phyloP scores from a whole-genome alignment of 2,113 vertebrate species.

The Hystrix cristata region DNA sequence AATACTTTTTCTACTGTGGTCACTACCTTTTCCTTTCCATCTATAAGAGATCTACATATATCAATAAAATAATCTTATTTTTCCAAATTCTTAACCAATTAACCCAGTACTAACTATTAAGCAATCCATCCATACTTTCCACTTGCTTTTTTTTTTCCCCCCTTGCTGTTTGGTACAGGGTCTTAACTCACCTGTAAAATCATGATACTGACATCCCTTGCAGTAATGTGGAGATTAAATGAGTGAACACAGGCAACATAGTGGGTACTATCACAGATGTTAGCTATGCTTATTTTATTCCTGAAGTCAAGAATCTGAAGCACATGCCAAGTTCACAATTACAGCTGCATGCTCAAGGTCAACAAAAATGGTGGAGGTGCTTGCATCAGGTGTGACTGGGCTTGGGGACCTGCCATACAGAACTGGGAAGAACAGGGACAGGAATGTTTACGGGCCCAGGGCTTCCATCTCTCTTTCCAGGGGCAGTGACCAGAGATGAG shows the following conservation, averaged over 20 bases:
- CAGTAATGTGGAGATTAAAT: background rate
- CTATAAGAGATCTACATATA: background rate
- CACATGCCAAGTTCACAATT: background rate
- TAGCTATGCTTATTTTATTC: background rate
- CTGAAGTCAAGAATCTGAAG: background rate
- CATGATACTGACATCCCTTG: background rate
- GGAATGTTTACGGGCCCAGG: background rate
- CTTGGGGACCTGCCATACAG: background rate
- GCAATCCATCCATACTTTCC: background rate
- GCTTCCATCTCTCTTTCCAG: background rate
- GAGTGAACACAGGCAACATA: background rate
- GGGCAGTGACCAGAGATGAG: background rate
- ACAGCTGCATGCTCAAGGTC: background rate
- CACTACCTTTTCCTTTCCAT: no score
- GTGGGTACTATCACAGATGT: background rate
- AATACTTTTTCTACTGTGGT: no score
- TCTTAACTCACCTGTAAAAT: background rate
- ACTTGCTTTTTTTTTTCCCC: no score
- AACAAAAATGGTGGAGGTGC: background rate
- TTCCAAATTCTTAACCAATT: background rate
- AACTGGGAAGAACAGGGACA: background rate
- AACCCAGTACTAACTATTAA: background rate
- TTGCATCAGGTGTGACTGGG: background rate
- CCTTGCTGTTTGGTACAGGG: background rate
- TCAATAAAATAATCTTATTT: background rate